A percentile compares a stretch with the other conserved stretches of the same genome.
Evolutionary conservation across 2,113 vertebrate species (phyloP).

Genomic region (Mormyrus lacerda): DNA sequence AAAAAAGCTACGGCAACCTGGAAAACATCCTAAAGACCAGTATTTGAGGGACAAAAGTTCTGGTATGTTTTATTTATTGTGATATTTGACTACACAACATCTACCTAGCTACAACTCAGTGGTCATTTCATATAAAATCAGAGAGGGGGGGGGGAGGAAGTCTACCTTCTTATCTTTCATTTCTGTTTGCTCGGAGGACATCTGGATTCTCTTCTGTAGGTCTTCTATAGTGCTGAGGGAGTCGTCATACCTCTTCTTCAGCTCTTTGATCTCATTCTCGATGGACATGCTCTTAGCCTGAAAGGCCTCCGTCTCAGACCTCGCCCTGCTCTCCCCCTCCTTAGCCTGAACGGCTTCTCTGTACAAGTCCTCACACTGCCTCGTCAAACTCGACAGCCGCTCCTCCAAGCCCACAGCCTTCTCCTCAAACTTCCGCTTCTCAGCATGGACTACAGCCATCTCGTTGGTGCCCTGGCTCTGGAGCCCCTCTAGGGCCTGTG

Average conservation of each 20-base stretch:
- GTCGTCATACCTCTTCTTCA: slow-evolving; percentile 80
- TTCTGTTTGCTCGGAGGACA: slow-evolving; percentile 81
- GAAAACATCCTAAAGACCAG: neutral
- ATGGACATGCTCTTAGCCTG: slow-evolving; percentile 67
- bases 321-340: slow-evolving; percentile 57
- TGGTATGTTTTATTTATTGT: neutral
- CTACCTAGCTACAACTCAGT: neutral
- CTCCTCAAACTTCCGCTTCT: slow-evolving; percentile 67
- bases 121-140: neutral
- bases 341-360: slow-evolving; percentile 57
- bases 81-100: neutral
- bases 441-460: slow-evolving; percentile 55
- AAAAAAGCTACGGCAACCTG: neutral
- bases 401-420: slow-evolving; percentile 57
- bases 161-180: slow-evolving; percentile 90
- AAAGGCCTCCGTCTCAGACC: slow-evolving; percentile 62
- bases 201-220: slow-evolving; percentile 83
- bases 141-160: neutral
- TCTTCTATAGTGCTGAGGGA: slow-evolving; percentile 75
- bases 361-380: slow-evolving; percentile 60
- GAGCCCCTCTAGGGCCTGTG: slow-evolving; percentile 58
- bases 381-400: slow-evolving; percentile 54
- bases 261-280: slow-evolving; percentile 80
- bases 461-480: slow-evolving; percentile 59
- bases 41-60: neutral